A percentile compares a stretch with the other conserved stretches of the same genome.
Evolutionary conservation across 2,113 vertebrate genomes (phyloP).

Genomic region (Eubucco bourcierii): DNA sequence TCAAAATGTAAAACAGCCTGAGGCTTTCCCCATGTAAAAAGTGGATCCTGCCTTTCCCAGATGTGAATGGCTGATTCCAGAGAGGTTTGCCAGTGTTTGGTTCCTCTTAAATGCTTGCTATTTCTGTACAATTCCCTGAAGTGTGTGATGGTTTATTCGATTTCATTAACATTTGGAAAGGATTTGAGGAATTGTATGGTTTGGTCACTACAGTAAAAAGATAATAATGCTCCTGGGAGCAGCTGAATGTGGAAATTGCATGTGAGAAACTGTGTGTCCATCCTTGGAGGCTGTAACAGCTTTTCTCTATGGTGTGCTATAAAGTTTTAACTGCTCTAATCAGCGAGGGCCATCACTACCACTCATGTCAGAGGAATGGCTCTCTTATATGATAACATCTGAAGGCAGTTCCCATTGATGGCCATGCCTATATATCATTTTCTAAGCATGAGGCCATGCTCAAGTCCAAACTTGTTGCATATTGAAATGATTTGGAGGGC

Average conservation of each 20-base stretch:
- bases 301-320: neutral
- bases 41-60: neutral
- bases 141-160: conserved; percentile 43
- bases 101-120: conserved; percentile 45
- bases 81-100: conserved; percentile 36
- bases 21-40: neutral
- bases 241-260: conserved; percentile 50
- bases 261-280: conserved; percentile 28
- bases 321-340: conserved; percentile 49
- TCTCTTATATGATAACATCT: neutral
- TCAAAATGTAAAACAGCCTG: conserved; percentile 19
- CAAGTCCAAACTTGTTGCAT: neutral
- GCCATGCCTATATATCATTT: neutral
- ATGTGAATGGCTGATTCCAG: conserved; percentile 4
- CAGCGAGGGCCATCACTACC: conserved; percentile 20
- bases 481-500: conserved; percentile 9
- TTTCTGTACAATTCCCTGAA: conserved; percentile 54
- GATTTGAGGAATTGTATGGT: conserved; percentile 56
- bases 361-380: conserved; percentile 22
- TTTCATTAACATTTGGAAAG: conserved; percentile 70
- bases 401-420: neutral
- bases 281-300: conserved; percentile 28
- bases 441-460: neutral
- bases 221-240: conserved; percentile 49
- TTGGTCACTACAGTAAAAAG: conserved; percentile 60